Evolutionary conservation across 2,113 vertebrate genomes (phyloP), one percentile per base, ranked within the genome.

Genomic region (Datnioides undecimradiatus): DNA sequence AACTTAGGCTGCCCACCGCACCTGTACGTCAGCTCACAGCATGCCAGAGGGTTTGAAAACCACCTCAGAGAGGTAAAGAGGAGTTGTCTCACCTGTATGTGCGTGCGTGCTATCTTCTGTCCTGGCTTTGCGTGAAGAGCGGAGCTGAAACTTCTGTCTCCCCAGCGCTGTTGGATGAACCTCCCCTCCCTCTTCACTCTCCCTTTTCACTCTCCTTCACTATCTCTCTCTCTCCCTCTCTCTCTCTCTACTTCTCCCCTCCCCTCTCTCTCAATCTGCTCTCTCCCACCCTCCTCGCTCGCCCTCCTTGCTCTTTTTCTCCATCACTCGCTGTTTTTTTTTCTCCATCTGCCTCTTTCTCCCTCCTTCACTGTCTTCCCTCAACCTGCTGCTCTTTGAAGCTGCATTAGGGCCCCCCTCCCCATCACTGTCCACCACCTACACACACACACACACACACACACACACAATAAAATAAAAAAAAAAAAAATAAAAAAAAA

Each of bases 71-170:
- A n/a, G n/a, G n/a, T n/a, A n/a, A n/a, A n/a, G n/a, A n/a, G n/a
- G n/a, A n/a, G n/a, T n/a, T n/a, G n/a, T n/a, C n/a, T n/a, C n/a
- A n/a, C n/a, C n/a, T n/a, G n/a, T n/a, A n/a, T n/a, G n/a, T 54
- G 1, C 38, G 48, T 21, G 45, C 21, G 49, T 73, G 43, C 8
- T 48, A 8, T 79, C 81, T n/a, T 57, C 41, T 65, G 36, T 84
- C 57, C 70, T 51, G 76, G 25, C 23, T 31, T 77, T 74, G 83
- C 69, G 75, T 76, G 77, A 71, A 66, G 69, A n/a, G 52, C 57
- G 58, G 72, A 80, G 83, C 70, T 80, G 76, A n/a, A n/a, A 93
- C 89, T 93, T 93, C 89, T 84, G 76, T 74, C 87, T 86, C 76
- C 70, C 64, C 64, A 85, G 78, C 31, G 34, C 80, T 70, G 79